Evolutionary conservation across 2,797 vertebrate species (phyloP).

Genomic region (Scomberomorus guttatus): DNA sequence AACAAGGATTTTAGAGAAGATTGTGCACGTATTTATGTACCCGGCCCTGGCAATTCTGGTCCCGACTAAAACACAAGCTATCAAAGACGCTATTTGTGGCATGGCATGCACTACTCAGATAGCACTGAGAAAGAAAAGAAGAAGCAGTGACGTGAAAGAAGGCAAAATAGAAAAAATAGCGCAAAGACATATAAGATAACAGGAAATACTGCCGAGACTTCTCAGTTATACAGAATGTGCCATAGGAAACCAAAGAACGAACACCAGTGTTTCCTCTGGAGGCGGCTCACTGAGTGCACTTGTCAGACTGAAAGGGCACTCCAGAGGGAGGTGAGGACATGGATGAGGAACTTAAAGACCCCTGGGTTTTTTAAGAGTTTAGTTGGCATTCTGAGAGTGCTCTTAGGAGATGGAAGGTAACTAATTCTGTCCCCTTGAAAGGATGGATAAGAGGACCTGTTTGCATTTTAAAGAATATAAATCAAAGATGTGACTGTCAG

Average conservation of each 20-base stretch:
- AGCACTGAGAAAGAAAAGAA: background rate
- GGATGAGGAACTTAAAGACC: conserved; percentile 40
- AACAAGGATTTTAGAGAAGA: background rate
- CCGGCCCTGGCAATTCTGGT: background rate
- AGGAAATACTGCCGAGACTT: background rate
- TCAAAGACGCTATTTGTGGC: conserved; percentile 6
- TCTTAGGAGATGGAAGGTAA: conserved; percentile 15
- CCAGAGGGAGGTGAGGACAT: conserved; percentile 49
- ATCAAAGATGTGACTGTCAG: conserved; percentile 15
- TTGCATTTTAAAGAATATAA: conserved; percentile 29
- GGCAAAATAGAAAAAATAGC: no score
- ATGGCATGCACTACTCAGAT: background rate
- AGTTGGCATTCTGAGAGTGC: conserved; percentile 25
- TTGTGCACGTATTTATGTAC: background rate
- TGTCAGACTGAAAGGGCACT: conserved; percentile 61
- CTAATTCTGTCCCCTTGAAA: conserved; percentile 13
- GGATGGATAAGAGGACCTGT: conserved; percentile 1
- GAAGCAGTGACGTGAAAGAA: conserved; percentile 14
- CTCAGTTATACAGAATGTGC: conserved; percentile 27
- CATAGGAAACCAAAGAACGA: conserved; percentile 53
- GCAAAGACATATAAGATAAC: background rate
- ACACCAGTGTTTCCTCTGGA: conserved; percentile 48
- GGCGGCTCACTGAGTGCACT: conserved; percentile 51
- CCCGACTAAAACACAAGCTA: background rate
- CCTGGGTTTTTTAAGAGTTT: conserved; percentile 27